phyloP scores from a whole-genome alignment of 2,888 invertebrate species.

The Nemotelus nigrinus region DNA sequence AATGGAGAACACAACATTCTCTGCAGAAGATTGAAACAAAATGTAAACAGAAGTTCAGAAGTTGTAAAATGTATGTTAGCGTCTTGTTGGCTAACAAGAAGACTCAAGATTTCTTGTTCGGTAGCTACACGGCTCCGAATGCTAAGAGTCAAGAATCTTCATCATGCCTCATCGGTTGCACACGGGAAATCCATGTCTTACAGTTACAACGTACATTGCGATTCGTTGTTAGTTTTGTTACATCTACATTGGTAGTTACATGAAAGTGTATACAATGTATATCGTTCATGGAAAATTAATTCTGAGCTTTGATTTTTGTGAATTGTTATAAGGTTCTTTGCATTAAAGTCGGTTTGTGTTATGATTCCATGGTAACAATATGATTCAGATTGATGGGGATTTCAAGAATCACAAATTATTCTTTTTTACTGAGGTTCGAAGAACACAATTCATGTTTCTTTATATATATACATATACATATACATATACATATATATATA shows the following conservation, averaged over 20 bases:
- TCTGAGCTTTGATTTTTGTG: too few relatives aligned
- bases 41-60: slow-evolving; percentile 44
- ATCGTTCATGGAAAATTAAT: too few relatives aligned
- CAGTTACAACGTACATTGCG: slow-evolving; percentile 26
- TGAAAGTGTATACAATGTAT: too few relatives aligned
- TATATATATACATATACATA: too few relatives aligned
- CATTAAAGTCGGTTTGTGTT: too few relatives aligned
- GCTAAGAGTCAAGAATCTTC: neutral
- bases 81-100: slow-evolving; percentile 27
- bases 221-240: slow-evolving; percentile 16
- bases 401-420: too few relatives aligned
- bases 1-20: slow-evolving; percentile 47
- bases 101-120: neutral
- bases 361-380: too few relatives aligned
- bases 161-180: slow-evolving; percentile 48
- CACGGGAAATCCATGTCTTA: slow-evolving; percentile 49
- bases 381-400: too few relatives aligned
- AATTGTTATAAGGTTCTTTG: too few relatives aligned
- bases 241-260: neutral
- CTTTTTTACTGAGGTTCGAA: too few relatives aligned
- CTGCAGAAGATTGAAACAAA: slow-evolving; percentile 33
- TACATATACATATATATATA: too few relatives aligned
- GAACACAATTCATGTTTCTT: too few relatives aligned
- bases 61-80: slow-evolving; percentile 41
- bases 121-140: slow-evolving; percentile 19